A percentile compares a stretch with the other conserved stretches of the same genome.
Evolutionary conservation across 1,140 invertebrate genomes (phyloP).

Genomic region (Trichonephila inaurata): DNA sequence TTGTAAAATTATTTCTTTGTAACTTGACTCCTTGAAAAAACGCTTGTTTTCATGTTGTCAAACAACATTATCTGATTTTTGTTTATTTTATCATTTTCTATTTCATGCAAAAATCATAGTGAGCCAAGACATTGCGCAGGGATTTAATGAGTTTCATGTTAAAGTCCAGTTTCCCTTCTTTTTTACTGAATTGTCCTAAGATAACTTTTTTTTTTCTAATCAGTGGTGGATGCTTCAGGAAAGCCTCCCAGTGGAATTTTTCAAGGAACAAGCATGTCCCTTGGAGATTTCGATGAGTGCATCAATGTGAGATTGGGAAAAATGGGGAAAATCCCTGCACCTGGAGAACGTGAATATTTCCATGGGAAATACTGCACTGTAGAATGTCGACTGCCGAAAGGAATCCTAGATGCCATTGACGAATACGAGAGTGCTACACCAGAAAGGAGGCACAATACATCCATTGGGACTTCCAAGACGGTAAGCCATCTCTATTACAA

Average conservation of each 20-base stretch:
- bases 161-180: too few species aligned
- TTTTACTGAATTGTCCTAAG: too few species aligned
- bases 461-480: constrained; percentile 60
- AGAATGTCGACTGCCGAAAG: constrained; percentile 67
- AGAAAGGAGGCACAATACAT: constrained; percentile 15
- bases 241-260: constrained; percentile 76
- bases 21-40: too few species aligned
- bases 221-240: constrained; percentile 77
- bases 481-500: not conserved
- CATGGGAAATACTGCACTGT: constrained; percentile 74
- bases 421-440: constrained; percentile 45
- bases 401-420: constrained; percentile 50
- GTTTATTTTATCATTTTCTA: too few species aligned
- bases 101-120: too few species aligned
- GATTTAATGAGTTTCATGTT: too few species aligned
- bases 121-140: too few species aligned
- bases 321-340: not conserved
- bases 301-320: constrained; percentile 62
- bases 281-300: constrained; percentile 77
- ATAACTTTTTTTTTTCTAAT: not conserved
- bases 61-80: too few species aligned
- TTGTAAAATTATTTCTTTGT: too few species aligned
- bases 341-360: constrained; percentile 49
- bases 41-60: too few species aligned
- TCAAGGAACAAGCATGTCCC: constrained; percentile 61